Conservation (phyloP, 2,888 invertebrate species). For the Andrena hattorfiana region DNA sequence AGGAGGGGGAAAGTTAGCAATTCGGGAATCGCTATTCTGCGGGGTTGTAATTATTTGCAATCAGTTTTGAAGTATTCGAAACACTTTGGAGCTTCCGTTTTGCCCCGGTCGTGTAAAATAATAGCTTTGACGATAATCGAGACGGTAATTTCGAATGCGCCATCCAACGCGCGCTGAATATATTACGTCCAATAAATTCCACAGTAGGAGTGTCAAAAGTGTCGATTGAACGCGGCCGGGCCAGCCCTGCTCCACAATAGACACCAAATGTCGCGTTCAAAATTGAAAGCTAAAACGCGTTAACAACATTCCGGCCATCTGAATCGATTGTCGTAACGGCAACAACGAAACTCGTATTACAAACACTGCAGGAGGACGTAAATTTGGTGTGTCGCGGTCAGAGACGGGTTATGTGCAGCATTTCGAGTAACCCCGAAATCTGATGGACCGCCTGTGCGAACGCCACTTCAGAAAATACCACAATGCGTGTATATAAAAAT, state of each 20-base stretch:
- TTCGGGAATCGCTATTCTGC: background rate
- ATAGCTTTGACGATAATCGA: conserved; percentile 30
- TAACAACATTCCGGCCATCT: conserved; percentile 60
- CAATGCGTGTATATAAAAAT: background rate
- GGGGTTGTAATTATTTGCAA: background rate
- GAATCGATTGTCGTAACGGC: conserved; percentile 58
- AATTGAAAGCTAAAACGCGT: conserved; percentile 63
- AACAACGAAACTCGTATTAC: conserved; percentile 50
- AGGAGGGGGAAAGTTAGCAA: conserved; percentile 21
- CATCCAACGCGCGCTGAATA: conserved; percentile 22
- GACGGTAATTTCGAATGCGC: conserved; percentile 19
- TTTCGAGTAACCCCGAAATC: conserved; percentile 42
- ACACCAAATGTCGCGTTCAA: conserved; percentile 62
- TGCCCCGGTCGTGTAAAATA: background rate
- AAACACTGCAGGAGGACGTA: conserved; percentile 48
- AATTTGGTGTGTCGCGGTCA: conserved; percentile 42
- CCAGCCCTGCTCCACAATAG: conserved; percentile 50
- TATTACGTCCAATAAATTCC: conserved; percentile 49
- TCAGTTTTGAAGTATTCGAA: background rate
- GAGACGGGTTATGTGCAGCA: conserved; percentile 14
- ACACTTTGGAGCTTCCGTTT: background rate
- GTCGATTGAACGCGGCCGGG: conserved; percentile 44
- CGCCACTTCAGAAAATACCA: background rate
- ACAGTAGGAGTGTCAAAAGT: conserved; percentile 50
- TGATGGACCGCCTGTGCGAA: conserved; percentile 20